Evolutionary conservation across 2,888 invertebrate species (phyloP).

Genomic region (Pinctada fucata): DNA sequence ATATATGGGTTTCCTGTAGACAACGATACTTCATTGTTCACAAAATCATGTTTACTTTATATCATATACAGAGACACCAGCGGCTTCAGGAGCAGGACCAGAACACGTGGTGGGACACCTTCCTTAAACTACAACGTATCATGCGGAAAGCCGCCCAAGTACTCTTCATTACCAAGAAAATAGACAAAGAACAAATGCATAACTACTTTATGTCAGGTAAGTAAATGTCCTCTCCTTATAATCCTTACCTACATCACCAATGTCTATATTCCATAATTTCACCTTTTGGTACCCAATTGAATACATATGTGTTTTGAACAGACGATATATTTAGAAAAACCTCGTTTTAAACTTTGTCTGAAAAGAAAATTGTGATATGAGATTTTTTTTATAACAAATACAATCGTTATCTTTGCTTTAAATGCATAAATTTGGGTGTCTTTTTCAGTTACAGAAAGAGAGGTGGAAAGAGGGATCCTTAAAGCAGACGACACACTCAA

Average conservation of each 20-base stretch:
- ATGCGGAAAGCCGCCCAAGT: conserved; percentile 93
- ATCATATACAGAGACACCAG: conserved; percentile 62
- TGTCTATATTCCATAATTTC: too few species aligned
- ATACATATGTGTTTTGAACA: too few species aligned
- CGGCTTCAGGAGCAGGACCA: conserved; percentile 89
- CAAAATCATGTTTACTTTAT: background rate
- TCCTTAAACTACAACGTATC: conserved; percentile 95
- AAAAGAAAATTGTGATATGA: too few species aligned
- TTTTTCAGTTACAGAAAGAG: conserved; percentile 92
- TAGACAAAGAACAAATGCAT: conserved; percentile 95
- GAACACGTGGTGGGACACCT: conserved; percentile 98
- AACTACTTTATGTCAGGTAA: conserved; percentile 99
- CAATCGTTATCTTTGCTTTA: conserved; percentile 77
- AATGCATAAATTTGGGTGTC: background rate
- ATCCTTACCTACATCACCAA: too few species aligned
- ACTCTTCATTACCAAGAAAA: conserved; percentile 88
- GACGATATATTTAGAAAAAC: too few species aligned
- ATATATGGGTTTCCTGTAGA: too few species aligned
- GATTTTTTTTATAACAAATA: conserved; percentile 84
- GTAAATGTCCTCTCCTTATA: background rate
- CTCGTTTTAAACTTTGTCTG: too few species aligned
- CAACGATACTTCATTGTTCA: too few species aligned
- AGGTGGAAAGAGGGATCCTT: conserved; percentile 96
- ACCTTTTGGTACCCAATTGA: too few species aligned
- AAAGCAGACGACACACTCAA: conserved; percentile 96